A percentile compares a stretch with the other conserved stretches of the same genome.
Conservation (phyloP, 1,140 invertebrate genomes). For the Polyergus mexicanus region DNA sequence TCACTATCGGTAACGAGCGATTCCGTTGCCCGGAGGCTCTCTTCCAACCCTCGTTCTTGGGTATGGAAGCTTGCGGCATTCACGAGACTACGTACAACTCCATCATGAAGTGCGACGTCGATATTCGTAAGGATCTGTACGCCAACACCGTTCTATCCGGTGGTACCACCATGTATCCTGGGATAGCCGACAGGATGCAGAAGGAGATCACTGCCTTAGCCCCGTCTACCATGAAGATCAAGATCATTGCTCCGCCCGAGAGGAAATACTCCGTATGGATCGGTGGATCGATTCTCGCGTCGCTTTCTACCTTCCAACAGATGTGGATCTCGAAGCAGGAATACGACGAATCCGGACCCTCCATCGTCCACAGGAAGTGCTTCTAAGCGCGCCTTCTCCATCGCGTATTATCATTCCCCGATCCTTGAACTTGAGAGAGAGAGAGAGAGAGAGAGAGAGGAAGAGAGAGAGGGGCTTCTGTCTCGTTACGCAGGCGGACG, state of each 20-base stretch:
- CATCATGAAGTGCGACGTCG: slow-evolving; percentile 98
- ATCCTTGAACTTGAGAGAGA: slow-evolving; percentile 58
- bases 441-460: slow-evolving; percentile 16
- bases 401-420: slow-evolving; percentile 73
- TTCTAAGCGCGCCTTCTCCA: slow-evolving; percentile 90
- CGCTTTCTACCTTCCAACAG: slow-evolving; percentile 95
- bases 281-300: slow-evolving; percentile 94
- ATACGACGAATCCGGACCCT: slow-evolving; percentile 97
- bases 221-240: slow-evolving; percentile 92
- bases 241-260: slow-evolving; percentile 95
- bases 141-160: slow-evolving; percentile 98
- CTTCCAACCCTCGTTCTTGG: slow-evolving; percentile 98
- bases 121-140: slow-evolving; percentile 97
- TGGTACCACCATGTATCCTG: slow-evolving; percentile 99
- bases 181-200: slow-evolving; percentile 92
- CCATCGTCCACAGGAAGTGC: slow-evolving; percentile 98
- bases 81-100: slow-evolving; percentile 98
- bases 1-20: slow-evolving; percentile 98
- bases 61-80: slow-evolving; percentile 98
- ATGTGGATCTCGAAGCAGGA: slow-evolving; percentile 99
- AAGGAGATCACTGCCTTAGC: slow-evolving; percentile 93
- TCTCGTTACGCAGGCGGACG: slow-evolving; percentile 76
- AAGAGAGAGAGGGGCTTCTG: slow-evolving; percentile 71
- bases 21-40: slow-evolving; percentile 99
- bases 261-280: slow-evolving; percentile 96